These are phyloP conservation scores for Ruditapes philippinarum DNA, from an alignment of 1,140 invertebrate genomes.

Conservation along the genomic window DNA sequence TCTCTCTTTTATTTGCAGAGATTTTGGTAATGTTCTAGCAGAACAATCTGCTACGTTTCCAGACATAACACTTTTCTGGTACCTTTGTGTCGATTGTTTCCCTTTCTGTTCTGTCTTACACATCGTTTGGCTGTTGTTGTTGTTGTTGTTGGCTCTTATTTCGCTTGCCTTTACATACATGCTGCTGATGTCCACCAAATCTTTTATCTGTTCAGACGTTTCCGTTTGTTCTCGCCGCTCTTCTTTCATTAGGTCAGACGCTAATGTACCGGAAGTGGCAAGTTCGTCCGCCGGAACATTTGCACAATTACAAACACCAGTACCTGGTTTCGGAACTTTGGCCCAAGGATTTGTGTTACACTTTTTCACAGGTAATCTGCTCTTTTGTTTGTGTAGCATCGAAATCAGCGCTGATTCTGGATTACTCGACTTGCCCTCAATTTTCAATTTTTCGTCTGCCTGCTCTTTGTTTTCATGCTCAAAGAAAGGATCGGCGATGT, in stretches of 20 bases:
- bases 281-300: background rate
- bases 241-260: constrained; percentile 41
- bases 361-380: constrained; percentile 45
- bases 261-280: background rate
- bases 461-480: constrained; percentile 46
- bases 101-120: constrained; percentile 41
- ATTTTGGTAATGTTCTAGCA: constrained; percentile 54
- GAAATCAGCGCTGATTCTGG: background rate
- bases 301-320: constrained; percentile 55
- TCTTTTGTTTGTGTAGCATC: constrained; percentile 16
- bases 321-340: constrained; percentile 55
- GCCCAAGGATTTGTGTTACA: constrained; percentile 42
- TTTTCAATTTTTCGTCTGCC: background rate
- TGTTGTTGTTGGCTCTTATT: background rate
- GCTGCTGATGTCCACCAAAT: background rate
- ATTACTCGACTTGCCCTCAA: background rate
- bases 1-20: constrained; percentile 26
- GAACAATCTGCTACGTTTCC: constrained; percentile 61
- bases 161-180: background rate
- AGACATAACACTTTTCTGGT: background rate
- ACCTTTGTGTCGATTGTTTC: background rate
- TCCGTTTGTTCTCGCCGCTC: constrained; percentile 23
- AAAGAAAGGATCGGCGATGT: constrained; percentile 45
- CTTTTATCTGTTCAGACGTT: constrained; percentile 6
- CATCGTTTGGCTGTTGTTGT: background rate